Percentiles rank a stretch among this genome's conserved stretches.
Conservation (phyloP, 2,113 vertebrate species). For the Bungarus multicinctus region DNA sequence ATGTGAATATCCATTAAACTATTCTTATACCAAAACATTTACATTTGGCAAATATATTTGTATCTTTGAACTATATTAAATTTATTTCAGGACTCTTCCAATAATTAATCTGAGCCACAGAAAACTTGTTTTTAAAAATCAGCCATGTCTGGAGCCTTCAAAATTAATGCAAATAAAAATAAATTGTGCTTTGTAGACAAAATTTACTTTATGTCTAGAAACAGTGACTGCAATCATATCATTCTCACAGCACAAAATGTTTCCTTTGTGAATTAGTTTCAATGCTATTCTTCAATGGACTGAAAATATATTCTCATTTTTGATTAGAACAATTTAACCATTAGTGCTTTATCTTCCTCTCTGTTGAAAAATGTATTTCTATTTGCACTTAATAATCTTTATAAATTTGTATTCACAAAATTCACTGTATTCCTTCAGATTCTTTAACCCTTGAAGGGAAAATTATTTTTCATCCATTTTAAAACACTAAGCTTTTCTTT, state of each 20-base stretch:
- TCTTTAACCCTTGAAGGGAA: too few species aligned
- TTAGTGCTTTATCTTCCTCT: too few species aligned
- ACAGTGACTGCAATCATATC: neutral
- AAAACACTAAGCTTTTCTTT: too few species aligned
- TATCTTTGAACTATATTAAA: conserved; percentile 33
- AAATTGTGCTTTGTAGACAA: neutral
- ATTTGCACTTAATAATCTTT: too few species aligned
- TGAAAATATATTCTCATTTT: neutral
- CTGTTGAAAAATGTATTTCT: too few species aligned
- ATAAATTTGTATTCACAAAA: too few species aligned
- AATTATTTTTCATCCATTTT: too few species aligned
- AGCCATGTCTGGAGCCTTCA: conserved; percentile 16
- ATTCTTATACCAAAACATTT: conserved; percentile 16
- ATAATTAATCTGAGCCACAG: conserved; percentile 17
- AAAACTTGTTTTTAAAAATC: conserved; percentile 25
- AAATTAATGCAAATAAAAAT: conserved; percentile 34
- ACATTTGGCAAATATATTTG: conserved; percentile 14
- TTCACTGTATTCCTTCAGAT: too few species aligned
- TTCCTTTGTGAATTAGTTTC: neutral
- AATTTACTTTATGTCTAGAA: neutral
- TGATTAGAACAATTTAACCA: too few species aligned
- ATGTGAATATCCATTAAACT: conserved; percentile 14
- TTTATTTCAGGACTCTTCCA: conserved; percentile 22
- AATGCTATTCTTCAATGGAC: neutral
- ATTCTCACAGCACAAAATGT: neutral